Base-by-base conservation (phyloP, 2,113 vertebrate species). In the Leptodactylus fuscus region DNA sequence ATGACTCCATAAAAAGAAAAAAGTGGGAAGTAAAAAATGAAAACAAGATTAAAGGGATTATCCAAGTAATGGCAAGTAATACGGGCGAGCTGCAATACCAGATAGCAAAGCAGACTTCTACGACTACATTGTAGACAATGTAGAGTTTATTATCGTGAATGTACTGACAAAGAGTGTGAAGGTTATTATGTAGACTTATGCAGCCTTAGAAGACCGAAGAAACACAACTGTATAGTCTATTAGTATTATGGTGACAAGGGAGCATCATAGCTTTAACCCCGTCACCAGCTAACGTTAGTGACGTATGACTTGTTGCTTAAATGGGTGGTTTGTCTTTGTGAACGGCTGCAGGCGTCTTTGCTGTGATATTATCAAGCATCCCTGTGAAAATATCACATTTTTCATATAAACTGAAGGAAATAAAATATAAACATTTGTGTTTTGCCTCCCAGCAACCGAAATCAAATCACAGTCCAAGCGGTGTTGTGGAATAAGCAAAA, bases 251-350 rank as follows among this genome's bases (percentile, higher is more conserved):
- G 90, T 88, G 89, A 87, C 82, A 87, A 69, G 88, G 90, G 91
- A 91, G 89, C 90, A 90, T 89, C 87, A 90, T 89, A 87, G 90
- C 90, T 88, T 91, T 92, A 93, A 91, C 90, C 92, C 90, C 89
- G 89, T 91, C 90, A 88, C 90, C 89, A 87, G 91, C 90, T 89
- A 90, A 90, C 89, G 90, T 90, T 89, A 90, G 89, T 91, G 90
- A 92, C 84, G 89, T 90, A 91, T 90, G 89, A 89, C 88, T 82
- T 83, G 87, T 91, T 85, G 34, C 60, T 13, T 41, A 44, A 88
- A 38, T 77, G 88, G 88, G 88, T 80, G 83, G 44, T 85, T 88
- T 79, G 85, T 74, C 85, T 9, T 76, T 87, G 49, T 82, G 27
- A 38, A 6, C 55, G 89, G 90, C 90, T 10, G 27, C 69, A 69